These are phyloP conservation scores for Acleris sparsana DNA, from an alignment of 2,888 invertebrate species.

Conservation along the genomic window DNA sequence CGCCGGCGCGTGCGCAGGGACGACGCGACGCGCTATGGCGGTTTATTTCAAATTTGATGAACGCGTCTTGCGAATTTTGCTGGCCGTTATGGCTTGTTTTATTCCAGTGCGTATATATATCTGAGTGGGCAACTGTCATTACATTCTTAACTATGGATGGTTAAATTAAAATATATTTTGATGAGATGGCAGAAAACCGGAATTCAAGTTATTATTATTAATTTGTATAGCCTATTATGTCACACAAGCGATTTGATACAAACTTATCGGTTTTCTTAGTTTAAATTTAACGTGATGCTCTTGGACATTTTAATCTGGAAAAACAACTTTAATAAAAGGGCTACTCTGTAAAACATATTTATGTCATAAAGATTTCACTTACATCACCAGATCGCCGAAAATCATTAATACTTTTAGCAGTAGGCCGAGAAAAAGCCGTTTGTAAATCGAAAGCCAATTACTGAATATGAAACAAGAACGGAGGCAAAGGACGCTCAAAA, in stretches of 20 bases:
- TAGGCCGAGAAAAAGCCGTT: conserved; percentile 40
- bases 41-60: conserved; percentile 73
- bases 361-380: conserved; percentile 26
- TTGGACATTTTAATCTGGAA: no score
- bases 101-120: neutral
- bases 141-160: no score
- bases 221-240: no score
- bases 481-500: conserved; percentile 67
- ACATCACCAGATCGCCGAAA: conserved; percentile 10
- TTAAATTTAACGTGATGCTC: no score
- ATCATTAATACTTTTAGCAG: conserved; percentile 1
- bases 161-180: no score
- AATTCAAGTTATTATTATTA: no score
- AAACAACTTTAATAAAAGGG: no score
- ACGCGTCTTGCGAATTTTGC: conserved; percentile 46
- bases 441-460: conserved; percentile 78
- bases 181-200: no score
- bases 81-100: conserved; percentile 1
- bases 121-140: no score
- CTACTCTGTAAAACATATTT: no score
- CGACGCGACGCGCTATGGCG: conserved; percentile 63
- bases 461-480: conserved; percentile 65
- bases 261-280: no score
- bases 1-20: conserved; percentile 44
- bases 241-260: no score